Conservation (phyloP, 1,140 invertebrate genomes). For the Bombus waltoni region DNA sequence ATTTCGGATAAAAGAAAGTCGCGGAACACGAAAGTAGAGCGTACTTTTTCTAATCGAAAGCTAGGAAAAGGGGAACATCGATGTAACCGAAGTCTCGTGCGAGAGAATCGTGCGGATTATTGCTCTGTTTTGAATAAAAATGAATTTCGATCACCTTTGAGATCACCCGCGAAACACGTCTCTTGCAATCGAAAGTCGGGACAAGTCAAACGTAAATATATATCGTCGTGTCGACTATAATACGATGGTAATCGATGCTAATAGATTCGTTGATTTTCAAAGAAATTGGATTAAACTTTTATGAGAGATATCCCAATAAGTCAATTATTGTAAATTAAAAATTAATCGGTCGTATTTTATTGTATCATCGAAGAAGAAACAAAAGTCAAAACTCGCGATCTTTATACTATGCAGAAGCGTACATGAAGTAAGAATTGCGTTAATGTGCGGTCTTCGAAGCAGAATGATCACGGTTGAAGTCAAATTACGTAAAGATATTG, state of each 20-base stretch:
- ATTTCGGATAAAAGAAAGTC: neutral
- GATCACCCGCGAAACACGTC: neutral
- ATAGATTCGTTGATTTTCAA: neutral
- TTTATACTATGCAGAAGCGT: too few relatives aligned
- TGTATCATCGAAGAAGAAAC: too few relatives aligned
- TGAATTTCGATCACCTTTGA: neutral
- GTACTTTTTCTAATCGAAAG: slow-evolving; percentile 18
- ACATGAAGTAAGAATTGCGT: neutral
- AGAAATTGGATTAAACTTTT: neutral
- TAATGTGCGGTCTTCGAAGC: neutral
- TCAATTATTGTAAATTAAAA: neutral
- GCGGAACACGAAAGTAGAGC: slow-evolving; percentile 2
- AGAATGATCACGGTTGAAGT: neutral
- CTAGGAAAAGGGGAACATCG: slow-evolving; percentile 4
- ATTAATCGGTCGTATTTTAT: neutral
- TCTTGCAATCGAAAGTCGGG: neutral
- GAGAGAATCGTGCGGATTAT: neutral
- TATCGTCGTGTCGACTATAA: neutral
- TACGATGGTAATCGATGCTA: neutral
- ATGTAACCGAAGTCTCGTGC: neutral
- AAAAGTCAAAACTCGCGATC: too few relatives aligned
- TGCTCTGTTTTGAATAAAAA: neutral
- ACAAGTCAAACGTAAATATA: neutral
- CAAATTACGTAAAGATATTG: neutral
- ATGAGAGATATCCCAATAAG: neutral